Percentiles rank a stretch among this genome's conserved stretches.
These are phyloP conservation scores for Torymus texanus DNA, from an alignment of 2,888 invertebrate species.

Conservation along the genomic window DNA sequence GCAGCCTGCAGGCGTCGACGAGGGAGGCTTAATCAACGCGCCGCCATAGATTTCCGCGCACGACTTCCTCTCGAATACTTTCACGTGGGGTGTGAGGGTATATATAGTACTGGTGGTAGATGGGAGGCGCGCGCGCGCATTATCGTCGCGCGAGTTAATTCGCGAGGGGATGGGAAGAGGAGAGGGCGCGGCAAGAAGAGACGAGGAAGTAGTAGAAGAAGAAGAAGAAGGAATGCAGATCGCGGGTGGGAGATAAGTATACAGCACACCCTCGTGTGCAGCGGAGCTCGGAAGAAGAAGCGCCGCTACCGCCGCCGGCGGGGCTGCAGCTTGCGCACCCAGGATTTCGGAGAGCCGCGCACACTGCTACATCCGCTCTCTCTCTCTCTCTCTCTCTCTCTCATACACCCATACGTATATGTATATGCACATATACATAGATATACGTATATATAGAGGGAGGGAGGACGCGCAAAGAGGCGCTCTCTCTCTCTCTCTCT, in stretches of 20 bases:
- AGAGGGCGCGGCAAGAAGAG: constrained; percentile 16
- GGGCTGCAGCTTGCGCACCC: background rate
- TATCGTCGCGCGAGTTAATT: too few relatives aligned
- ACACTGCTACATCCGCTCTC: background rate
- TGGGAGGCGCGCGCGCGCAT: too few relatives aligned
- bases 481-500: constrained; percentile 13
- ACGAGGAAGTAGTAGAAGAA: background rate
- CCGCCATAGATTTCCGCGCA: too few relatives aligned
- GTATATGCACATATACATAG: too few relatives aligned
- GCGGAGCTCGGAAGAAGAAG: constrained; percentile 1
- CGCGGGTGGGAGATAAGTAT: constrained; percentile 21
- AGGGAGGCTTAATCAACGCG: constrained; percentile 34
- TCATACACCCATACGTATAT: too few relatives aligned
- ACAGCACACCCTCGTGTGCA: too few relatives aligned
- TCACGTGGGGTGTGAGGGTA: too few relatives aligned
- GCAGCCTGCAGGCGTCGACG: background rate
- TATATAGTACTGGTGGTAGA: too few relatives aligned
- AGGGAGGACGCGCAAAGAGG: background rate
- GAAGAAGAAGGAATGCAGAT: constrained; percentile 54
- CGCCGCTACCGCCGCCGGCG: background rate
- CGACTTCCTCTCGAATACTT: too few relatives aligned
- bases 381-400: background rate
- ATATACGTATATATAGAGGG: too few relatives aligned
- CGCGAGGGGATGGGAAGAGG: background rate
- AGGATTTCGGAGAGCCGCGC: background rate